Conservation (phyloP, 2,797 vertebrate species). For the Diglossa cyanea region DNA sequence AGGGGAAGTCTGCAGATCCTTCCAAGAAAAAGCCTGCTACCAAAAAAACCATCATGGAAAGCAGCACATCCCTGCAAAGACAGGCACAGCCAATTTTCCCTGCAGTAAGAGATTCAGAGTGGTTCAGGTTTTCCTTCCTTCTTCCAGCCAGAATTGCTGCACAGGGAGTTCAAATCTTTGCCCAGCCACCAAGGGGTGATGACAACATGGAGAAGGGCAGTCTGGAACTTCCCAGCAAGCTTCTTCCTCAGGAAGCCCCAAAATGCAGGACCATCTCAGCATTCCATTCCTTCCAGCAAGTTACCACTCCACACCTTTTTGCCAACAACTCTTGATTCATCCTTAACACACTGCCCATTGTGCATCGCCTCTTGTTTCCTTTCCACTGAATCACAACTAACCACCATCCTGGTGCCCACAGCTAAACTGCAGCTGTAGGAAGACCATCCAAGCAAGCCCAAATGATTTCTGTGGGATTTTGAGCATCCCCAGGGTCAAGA, state of each 20-base stretch:
- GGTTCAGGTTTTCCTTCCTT: not conserved
- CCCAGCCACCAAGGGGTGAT: not conserved
- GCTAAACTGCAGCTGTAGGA: not conserved
- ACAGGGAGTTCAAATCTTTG: not conserved
- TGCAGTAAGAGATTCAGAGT: not conserved
- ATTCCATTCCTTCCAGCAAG: not conserved
- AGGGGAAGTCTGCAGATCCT: slow-evolving; percentile 50
- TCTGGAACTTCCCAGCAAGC: not conserved
- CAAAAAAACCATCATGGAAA: slow-evolving; percentile 34
- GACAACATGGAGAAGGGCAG: accelerated
- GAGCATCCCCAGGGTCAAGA: not conserved
- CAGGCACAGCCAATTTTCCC: slow-evolving; percentile 14
- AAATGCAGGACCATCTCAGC: not conserved
- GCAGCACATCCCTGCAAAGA: not conserved
- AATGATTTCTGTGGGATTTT: not conserved
- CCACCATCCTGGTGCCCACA: not conserved
- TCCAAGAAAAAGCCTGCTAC: slow-evolving; percentile 60
- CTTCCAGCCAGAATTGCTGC: not conserved
- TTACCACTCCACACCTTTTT: not conserved
- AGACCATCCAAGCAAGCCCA: not conserved
- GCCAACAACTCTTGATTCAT: not conserved
- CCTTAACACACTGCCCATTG: not conserved
- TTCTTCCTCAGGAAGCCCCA: not conserved
- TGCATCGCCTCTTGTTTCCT: not conserved
- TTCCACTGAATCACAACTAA: not conserved